Evolutionary conservation across 2,113 vertebrate genomes (phyloP), one percentile per base, ranked within the genome.

Genomic region (Setophaga coronata): DNA sequence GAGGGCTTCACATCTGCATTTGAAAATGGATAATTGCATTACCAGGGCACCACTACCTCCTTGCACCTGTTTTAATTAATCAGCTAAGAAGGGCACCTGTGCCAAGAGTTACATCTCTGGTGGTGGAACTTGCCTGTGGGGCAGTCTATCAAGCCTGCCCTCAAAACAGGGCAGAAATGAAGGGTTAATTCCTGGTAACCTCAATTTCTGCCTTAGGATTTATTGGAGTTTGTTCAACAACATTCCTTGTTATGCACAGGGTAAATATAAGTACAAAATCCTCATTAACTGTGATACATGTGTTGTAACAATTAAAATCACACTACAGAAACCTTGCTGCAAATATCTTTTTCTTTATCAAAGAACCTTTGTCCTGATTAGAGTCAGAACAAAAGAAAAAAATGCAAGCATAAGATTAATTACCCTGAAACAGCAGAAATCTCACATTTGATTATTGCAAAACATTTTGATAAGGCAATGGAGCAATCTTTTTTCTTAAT

Each of bases 21-120:
- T 82, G 40, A 80, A 91, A 89, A 86, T 45, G 54, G 82, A 21
- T 85, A 89, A 95, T 90, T 97, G 92, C 91, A 95, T 94, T 87
- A 87, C 38, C 74, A 90, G 56, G 87, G 56, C 23, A 66, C 51
- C 50, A 86, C 29, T 50, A 1, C 56, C 57, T 88, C 40, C 69
- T 84, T 34, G 29, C 23, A 69, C 72, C 45, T 93, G 31, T 67
- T 96, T 88, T 95, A 95, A 93, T 87, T 93, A 80, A 96, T 76
- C 71, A 67, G 9, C 40, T 73, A 34, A 33, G 82, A 89, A 79
- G 65, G n/a, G 40, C 89, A 58, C 8, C 17, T 36, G 42, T 64
- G 77, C 84, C 72, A 57, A 38, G 17, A n/a, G 61, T 15, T 18
- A 26, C 48, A 65, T 28, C 38, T 45, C 6, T n/a, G 31, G n/a